Percentiles rank a stretch among this genome's conserved stretches.
Conservation (phyloP, 1,140 invertebrate genomes). For the Danaus plexippus region DNA sequence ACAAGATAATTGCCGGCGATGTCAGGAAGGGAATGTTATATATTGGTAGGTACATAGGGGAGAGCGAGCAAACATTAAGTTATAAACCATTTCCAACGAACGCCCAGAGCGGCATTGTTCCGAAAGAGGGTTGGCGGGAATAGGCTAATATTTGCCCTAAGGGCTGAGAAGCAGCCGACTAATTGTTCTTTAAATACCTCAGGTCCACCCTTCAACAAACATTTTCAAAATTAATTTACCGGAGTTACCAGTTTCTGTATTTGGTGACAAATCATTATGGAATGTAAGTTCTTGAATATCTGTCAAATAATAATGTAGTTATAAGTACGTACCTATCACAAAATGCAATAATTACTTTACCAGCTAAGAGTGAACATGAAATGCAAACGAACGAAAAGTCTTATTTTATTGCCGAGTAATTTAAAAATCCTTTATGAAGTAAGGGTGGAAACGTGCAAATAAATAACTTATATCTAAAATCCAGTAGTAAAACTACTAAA, state of each 20-base stretch:
- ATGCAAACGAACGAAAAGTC: too few species aligned
- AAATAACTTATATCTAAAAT: too few species aligned
- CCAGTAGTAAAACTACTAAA: too few species aligned
- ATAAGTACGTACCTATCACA: too few species aligned
- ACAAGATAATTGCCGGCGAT: conserved; percentile 37
- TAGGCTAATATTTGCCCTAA: conserved; percentile 64
- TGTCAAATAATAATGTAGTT: too few species aligned
- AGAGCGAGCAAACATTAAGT: conserved; percentile 56
- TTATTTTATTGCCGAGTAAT: too few species aligned
- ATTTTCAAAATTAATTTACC: conserved; percentile 62
- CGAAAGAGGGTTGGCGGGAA: conserved; percentile 66
- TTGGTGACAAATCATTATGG: too few species aligned
- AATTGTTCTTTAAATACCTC: conserved; percentile 70
- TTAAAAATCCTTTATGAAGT: too few species aligned
- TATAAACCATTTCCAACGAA: conserved; percentile 53
- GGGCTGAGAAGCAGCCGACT: conserved; percentile 64
- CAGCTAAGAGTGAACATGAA: too few species aligned
- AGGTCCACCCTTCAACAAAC: conserved; percentile 53
- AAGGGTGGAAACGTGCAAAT: too few species aligned
- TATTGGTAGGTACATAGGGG: conserved; percentile 43
- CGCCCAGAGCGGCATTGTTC: conserved; percentile 54
- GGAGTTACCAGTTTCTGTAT: conserved; percentile 16
- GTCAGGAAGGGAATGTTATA: conserved; percentile 41
- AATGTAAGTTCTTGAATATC: too few species aligned
- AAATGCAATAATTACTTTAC: too few species aligned